Conservation (phyloP, 2,797 vertebrate genomes). For the Molossus molossus region DNA sequence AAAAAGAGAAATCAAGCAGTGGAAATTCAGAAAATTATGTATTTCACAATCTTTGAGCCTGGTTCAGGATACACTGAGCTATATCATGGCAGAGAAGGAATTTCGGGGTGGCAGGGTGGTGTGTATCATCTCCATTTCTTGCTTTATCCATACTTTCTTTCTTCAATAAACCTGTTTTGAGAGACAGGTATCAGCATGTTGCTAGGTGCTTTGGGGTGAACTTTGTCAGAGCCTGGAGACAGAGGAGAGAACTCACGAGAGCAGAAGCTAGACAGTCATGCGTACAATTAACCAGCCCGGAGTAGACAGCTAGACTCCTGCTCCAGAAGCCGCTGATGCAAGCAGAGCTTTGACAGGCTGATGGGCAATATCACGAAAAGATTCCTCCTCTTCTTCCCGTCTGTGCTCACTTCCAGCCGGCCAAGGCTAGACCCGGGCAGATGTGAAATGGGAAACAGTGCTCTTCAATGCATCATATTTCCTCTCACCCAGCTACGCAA, state of each 20-base stretch:
- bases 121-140: not conserved
- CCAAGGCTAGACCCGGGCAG: not conserved
- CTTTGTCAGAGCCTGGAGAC: not conserved
- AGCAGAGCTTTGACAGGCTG: not conserved
- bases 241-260: not conserved
- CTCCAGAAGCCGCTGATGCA: not conserved
- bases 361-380: not conserved
- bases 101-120: not conserved
- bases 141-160: not conserved
- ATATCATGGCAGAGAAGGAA: not conserved
- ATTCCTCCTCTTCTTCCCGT: not conserved
- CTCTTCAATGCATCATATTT: not conserved
- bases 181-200: not conserved
- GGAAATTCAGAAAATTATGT: not conserved
- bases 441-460: not conserved
- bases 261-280: not conserved
- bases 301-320: not conserved
- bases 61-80: not conserved
- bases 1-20: not conserved
- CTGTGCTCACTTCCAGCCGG: not conserved
- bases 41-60: not conserved
- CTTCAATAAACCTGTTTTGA: slow-evolving; percentile 10
- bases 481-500: not conserved
- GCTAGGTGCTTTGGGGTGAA: not conserved
- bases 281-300: not conserved